Conservation (phyloP, 2,113 vertebrate genomes). For the Pogona vitticeps region DNA sequence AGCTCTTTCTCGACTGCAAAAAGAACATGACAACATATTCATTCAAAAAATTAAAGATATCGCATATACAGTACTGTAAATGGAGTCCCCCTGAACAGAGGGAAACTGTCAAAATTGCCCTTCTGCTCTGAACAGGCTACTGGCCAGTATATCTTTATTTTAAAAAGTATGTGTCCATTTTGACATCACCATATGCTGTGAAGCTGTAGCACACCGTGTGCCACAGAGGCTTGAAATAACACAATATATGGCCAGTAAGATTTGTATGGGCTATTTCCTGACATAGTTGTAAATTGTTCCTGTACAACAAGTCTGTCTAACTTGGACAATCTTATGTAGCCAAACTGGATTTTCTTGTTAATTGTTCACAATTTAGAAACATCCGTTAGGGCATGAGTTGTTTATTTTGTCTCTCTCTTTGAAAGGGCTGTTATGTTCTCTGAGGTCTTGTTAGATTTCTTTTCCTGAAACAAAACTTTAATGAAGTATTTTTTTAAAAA, state of each 20-base stretch:
- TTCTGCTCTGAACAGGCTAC: neutral
- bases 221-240: neutral
- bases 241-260: neutral
- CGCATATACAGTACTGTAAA: too few species aligned
- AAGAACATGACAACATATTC: neutral
- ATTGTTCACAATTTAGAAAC: neutral
- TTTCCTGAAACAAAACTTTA: neutral
- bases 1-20: neutral
- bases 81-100: too few species aligned
- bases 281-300: neutral
- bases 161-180: neutral
- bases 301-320: neutral
- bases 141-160: neutral
- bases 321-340: neutral
- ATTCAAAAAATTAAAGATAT: neutral
- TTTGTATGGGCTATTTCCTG: neutral
- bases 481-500: neutral
- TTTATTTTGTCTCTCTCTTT: neutral
- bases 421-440: neutral
- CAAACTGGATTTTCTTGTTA: slow-evolving; percentile 50
- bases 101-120: too few species aligned
- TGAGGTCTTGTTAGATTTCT: neutral
- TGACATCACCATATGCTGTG: neutral
- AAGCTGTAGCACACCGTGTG: neutral
- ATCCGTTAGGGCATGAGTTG: neutral